Evolutionary conservation across 1,140 invertebrate genomes (phyloP).

Genomic region (Helicoverpa armigera): DNA sequence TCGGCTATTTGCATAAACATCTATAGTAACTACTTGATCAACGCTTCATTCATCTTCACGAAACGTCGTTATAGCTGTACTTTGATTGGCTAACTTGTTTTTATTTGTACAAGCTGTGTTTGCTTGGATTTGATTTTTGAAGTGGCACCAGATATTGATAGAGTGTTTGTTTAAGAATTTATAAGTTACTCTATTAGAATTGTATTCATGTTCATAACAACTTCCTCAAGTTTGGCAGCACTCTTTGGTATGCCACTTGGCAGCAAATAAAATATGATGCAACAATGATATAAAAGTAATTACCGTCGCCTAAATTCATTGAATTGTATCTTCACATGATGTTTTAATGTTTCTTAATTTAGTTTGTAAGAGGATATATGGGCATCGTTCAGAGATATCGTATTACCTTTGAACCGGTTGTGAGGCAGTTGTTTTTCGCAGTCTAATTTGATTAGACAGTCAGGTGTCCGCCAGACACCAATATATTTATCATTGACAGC

Average conservation of each 20-base stretch:
- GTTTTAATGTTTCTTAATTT: background rate
- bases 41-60: slow-evolving; percentile 52
- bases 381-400: background rate
- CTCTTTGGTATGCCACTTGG: background rate
- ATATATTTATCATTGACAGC: slow-evolving; percentile 39
- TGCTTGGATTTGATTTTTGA: background rate
- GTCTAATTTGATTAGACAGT: slow-evolving; percentile 37
- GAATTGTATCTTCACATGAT: background rate
- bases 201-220: background rate
- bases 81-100: slow-evolving; percentile 37
- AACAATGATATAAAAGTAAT: background rate
- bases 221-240: background rate
- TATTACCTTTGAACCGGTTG: slow-evolving; percentile 40
- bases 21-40: slow-evolving; percentile 46
- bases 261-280: background rate
- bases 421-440: slow-evolving; percentile 18
- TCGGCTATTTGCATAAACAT: slow-evolving; percentile 58
- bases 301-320: no score
- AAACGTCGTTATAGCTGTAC: slow-evolving; percentile 46
- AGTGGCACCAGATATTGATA: background rate
- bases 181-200: background rate
- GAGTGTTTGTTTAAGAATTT: slow-evolving; percentile 9
- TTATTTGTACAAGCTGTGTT: slow-evolving; percentile 13
- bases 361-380: background rate
- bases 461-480: slow-evolving; percentile 13